These are phyloP conservation scores for Pandemis cinnamomeana DNA, from an alignment of 2,888 invertebrate species.

Conservation along the genomic window DNA sequence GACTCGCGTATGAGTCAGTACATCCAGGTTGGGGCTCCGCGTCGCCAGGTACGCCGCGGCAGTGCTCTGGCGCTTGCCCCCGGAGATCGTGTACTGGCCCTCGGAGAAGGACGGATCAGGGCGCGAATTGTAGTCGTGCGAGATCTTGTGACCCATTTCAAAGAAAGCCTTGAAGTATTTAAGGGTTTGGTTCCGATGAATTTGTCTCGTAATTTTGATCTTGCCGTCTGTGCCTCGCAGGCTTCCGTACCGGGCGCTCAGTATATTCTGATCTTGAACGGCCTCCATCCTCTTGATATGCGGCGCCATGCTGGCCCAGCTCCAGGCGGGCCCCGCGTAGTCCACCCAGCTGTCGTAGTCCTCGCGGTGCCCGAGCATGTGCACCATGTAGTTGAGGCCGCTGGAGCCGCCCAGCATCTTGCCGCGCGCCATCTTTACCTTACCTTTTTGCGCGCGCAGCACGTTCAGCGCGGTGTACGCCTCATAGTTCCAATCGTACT, in stretches of 20 bases:
- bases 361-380: slow-evolving; percentile 23
- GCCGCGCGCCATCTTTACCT: slow-evolving; percentile 27
- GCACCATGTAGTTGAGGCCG: slow-evolving; percentile 29
- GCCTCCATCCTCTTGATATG: slow-evolving; percentile 19
- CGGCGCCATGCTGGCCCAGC: slow-evolving; percentile 1
- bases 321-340: slow-evolving; percentile 14
- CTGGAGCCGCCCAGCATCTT: slow-evolving; percentile 37
- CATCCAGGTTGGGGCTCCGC: slow-evolving; percentile 19
- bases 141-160: slow-evolving; percentile 17
- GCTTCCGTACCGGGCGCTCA: background rate
- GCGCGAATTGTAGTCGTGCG: slow-evolving; percentile 13
- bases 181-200: slow-evolving; percentile 12
- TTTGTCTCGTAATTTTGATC: slow-evolving; percentile 9
- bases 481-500: slow-evolving; percentile 22
- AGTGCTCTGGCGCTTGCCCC: slow-evolving; percentile 9
- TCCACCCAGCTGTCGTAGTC: slow-evolving; percentile 19
- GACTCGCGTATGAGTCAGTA: slow-evolving; percentile 3
- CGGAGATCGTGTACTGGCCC: slow-evolving; percentile 18
- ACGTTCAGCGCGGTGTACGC: slow-evolving; percentile 8
- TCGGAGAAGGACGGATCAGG: background rate
- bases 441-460: slow-evolving; percentile 14
- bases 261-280: slow-evolving; percentile 8
- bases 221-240: slow-evolving; percentile 1
- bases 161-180: slow-evolving; percentile 17
- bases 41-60: slow-evolving; percentile 18